phyloP scores from a whole-genome alignment of 2,888 invertebrate species.

The Apamea crenata region DNA sequence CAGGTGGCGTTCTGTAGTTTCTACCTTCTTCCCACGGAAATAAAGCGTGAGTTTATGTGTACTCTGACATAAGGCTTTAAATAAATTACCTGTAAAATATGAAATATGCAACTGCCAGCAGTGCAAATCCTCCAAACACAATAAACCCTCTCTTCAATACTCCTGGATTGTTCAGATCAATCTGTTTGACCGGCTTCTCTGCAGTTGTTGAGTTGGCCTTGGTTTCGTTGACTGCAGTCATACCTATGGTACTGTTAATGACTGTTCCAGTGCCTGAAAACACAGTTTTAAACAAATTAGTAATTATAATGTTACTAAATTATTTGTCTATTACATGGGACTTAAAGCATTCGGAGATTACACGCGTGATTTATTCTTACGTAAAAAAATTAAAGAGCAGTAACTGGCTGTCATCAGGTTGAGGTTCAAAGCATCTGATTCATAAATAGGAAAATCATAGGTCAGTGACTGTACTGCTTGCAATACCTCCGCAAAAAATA shows the following conservation, averaged over 20 bases:
- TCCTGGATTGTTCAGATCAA: slow-evolving; percentile 82
- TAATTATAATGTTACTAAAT: not conserved
- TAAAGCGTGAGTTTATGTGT: not conserved
- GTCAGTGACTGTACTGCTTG: not conserved
- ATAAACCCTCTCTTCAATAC: slow-evolving; percentile 86
- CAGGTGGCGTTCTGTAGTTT: not conserved
- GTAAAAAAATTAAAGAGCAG: not conserved
- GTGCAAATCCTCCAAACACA: slow-evolving; percentile 87
- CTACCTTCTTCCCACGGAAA: not conserved
- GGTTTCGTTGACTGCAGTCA: slow-evolving; percentile 10
- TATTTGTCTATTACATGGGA: too few species aligned
- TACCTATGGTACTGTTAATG: slow-evolving; percentile 1
- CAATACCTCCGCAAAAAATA: not conserved
- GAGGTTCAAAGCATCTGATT: not conserved
- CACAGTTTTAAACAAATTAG: not conserved
- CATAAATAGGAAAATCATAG: not conserved
- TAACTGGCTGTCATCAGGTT: not conserved
- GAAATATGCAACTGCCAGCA: slow-evolving; percentile 85
- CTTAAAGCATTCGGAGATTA: too few species aligned
- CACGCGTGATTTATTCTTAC: too few species aligned
- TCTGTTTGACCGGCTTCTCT: slow-evolving; percentile 68
- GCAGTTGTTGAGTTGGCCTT: slow-evolving; percentile 40
- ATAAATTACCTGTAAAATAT: slow-evolving; percentile 85
- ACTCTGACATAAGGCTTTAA: not conserved
- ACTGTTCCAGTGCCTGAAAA: slow-evolving; percentile 43